Evolutionary conservation across 2,888 invertebrate species (phyloP), one percentile per base, ranked within the genome.

Genomic region (Cantharis rufa): DNA sequence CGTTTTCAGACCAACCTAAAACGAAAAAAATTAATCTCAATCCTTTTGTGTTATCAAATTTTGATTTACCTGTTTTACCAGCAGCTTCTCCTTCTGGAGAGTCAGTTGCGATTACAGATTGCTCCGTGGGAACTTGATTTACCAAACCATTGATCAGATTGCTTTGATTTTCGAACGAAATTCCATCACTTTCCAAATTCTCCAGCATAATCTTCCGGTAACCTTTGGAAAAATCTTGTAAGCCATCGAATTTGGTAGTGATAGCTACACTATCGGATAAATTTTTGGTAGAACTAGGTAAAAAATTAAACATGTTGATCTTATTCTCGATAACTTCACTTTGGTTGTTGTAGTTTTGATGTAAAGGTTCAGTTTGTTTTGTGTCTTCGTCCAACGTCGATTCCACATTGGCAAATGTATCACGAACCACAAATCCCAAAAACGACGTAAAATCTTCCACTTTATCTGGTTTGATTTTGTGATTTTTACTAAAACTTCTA

Each of bases 401-500:
- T 15, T 93, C 91, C 84, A 94, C 93, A 83, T 94, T 93, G 84
- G 92, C 92, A 84, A 93, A 92, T 62, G 92, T 92, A 87, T 93
- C 93, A 82, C 92, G 90, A 48, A 92, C 89, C 81, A 93, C 87
- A 85, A 93, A 90, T 70, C 92, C 92, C 79, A 94, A 88, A 86
- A 93, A 90, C 77, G 90, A 88, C 15, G 90, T 88, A 80, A 93
- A 90, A 82, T 91, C 91, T 72, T 90, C 90, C 48, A 91, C 90
- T 83, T 91, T 92, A 80, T 92, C 93, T 85, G 93, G 93, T 82
- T 92, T 91, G 75, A 95, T 84, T 85, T 92, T 93, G 78, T 92
- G 92, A 85, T 96, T 95, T 86, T 95, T 95, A 16, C 94, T 94
- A 88, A 96, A 96, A 82, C 95, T 95, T 82, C 95, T 93, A 86